Evolutionary conservation across 2,113 vertebrate genomes (phyloP), one percentile per base, ranked within the genome.

Genomic region (Paratilapia polleni): DNA sequence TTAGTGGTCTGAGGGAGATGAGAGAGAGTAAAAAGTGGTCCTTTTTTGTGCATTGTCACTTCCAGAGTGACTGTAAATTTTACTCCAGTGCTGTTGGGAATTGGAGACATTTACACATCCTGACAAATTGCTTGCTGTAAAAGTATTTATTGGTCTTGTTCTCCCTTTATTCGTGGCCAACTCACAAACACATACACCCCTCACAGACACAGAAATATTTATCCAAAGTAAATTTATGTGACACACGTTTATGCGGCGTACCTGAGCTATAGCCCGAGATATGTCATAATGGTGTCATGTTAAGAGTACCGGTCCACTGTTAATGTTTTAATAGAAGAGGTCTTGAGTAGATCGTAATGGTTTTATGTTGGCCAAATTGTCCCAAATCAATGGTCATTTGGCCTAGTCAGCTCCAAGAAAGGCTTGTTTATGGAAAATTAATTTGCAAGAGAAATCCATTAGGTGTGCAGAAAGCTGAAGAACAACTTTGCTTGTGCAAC

Each of bases 11-110:
- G 96, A 92, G 88, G 87, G 85, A 92, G 94, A 94, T 91, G 92
- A 90, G 92, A 80, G 90, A 85, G 86, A 91, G 88, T 89, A 87
- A 97, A 97, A 97, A 97, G 97, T 96, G 96, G 95, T 96, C 95
- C 96, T 97, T 97, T 98, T 97, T 97, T 97, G 95, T 97, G 96
- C 96, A 97, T 95, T 97, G 96, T 96, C 96, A 97, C 97, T 97
- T 98, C 96, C 97, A 94, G 95, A 97, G 97, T 95, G 96, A 97
- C 96, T 96, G 96, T 98, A 97, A 97, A 98, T 98, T 97, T 96
- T 95, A 93, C 92, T 89, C 94, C 95, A 93, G 96, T 95, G 96
- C 97, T 97, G 96, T 96, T 96, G 94, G 93, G 96, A 97, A 95
- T 96, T 94, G 96, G 95, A 96, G 96, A 96, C 97, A 97, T 97